Base-by-base conservation (phyloP, 92 coral and sea anemone species). In the Isaurus tuberculatus region DNA sequence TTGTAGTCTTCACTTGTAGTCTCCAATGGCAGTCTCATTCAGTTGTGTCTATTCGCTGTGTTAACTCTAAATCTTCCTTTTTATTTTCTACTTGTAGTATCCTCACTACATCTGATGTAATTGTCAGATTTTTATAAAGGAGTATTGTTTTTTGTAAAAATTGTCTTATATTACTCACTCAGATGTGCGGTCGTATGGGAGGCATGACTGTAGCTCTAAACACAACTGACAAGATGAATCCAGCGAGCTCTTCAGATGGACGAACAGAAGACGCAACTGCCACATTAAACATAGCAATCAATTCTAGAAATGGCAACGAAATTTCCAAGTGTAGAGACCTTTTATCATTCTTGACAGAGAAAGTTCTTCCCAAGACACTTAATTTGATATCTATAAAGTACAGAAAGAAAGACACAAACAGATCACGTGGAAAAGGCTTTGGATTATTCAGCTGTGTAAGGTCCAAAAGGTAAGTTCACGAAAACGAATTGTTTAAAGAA, bases 321-420 rank as follows among this genome's bases (percentile, higher is more conserved):
- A 81, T 84, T 73, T 70, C 88, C 3, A 91, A 89, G 80, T 93
- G 97, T 63, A 88, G 85, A 46, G 97, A 93, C 70, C 85, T 93
- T 72, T 44, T 93, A 57, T 70, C 80, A 70, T 93, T 93, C 68
- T 42, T 93, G 9, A 90, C 90, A 20, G 97, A 91, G 33, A 93
- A 93, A 40, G 97, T 91, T 1, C 60, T 93, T 51, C 97, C 97
- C 2, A 93, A 89, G 91, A 93, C 91, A 3, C 37, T 87, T 85
- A 93, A 91, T 40, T 49, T 93, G 15, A 89, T 93, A 10, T 87
- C 78, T 22, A 85, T 81, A 3, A 88, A 87, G 13, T 80, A 82
- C 82, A 87, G 72, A 28, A 87, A 86, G 33, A 87, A 78, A 44
- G 88, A 91, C n/a, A 75, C 83, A n/a, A 60, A 70, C 49, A 48